Percentiles rank a stretch among this genome's conserved stretches.
Evolutionary conservation across 1,140 invertebrate species (phyloP).

Genomic region (Caenorhabditis elegans): DNA sequence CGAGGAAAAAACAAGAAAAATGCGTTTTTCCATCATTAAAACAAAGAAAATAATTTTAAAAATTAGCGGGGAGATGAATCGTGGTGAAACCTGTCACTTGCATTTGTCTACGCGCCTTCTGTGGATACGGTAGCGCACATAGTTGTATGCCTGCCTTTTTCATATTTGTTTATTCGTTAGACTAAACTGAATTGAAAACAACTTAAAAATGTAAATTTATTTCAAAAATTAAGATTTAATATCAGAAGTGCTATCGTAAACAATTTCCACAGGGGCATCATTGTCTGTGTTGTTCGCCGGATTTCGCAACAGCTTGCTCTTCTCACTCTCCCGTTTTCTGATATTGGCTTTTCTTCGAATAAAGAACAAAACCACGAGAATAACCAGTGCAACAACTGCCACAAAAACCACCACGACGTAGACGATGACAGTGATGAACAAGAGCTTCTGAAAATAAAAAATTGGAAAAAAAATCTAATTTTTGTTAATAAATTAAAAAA

Average conservation of each 20-base stretch:
- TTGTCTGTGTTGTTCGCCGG: neutral
- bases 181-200: too few relatives aligned
- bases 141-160: too few relatives aligned
- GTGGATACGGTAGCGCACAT: too few relatives aligned
- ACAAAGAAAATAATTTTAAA: too few relatives aligned
- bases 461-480: too few relatives aligned
- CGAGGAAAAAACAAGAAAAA: too few relatives aligned
- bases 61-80: too few relatives aligned
- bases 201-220: too few relatives aligned
- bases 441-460: neutral
- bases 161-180: too few relatives aligned
- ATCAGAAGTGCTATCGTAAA: neutral
- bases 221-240: neutral
- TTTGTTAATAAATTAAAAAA: neutral
- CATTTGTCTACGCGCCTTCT: too few relatives aligned
- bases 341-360: neutral
- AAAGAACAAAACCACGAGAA: neutral
- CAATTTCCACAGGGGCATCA: neutral
- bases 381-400: neutral
- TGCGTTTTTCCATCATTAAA: too few relatives aligned
- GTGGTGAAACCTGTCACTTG: too few relatives aligned
- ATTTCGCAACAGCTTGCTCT: neutral
- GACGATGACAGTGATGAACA: neutral
- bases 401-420: neutral
- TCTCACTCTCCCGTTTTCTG: neutral